These are phyloP conservation scores for Natrix natrix DNA, from an alignment of 2,797 vertebrate species.

Conservation along the genomic window DNA sequence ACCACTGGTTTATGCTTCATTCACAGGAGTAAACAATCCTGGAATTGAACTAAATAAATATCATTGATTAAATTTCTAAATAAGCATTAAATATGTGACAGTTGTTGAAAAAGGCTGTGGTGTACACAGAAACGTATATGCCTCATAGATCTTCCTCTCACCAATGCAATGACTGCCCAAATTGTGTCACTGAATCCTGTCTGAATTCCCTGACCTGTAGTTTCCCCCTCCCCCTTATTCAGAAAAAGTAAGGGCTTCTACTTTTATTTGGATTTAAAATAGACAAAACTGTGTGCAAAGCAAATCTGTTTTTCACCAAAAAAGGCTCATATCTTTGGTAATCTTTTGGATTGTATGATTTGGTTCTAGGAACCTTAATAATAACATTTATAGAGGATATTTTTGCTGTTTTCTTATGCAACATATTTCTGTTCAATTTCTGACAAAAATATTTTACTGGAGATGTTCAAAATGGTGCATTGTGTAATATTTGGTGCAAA, in stretches of 20 bases:
- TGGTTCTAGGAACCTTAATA: background rate
- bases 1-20: conserved; percentile 73
- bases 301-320: background rate
- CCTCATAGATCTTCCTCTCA: background rate
- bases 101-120: conserved; percentile 38
- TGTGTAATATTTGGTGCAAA: background rate
- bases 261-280: background rate
- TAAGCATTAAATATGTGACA: conserved; percentile 63
- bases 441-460: background rate
- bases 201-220: background rate
- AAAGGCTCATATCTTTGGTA: background rate
- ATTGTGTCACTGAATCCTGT: background rate
- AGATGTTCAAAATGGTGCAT: background rate
- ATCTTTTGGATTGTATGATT: background rate
- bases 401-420: background rate
- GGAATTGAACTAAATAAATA: conserved; percentile 69
- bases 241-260: too few relatives aligned
- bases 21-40: conserved; percentile 69
- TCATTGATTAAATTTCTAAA: conserved; percentile 68
- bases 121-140: conserved; percentile 41
- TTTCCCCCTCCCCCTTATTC: background rate
- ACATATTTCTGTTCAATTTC: background rate
- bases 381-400: background rate
- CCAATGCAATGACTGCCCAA: background rate
- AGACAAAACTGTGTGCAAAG: background rate